Percentiles rank a stretch among this genome's conserved stretches.
Evolutionary conservation across 2,113 vertebrate genomes (phyloP).

Genomic region (Recurvirostra avosetta): DNA sequence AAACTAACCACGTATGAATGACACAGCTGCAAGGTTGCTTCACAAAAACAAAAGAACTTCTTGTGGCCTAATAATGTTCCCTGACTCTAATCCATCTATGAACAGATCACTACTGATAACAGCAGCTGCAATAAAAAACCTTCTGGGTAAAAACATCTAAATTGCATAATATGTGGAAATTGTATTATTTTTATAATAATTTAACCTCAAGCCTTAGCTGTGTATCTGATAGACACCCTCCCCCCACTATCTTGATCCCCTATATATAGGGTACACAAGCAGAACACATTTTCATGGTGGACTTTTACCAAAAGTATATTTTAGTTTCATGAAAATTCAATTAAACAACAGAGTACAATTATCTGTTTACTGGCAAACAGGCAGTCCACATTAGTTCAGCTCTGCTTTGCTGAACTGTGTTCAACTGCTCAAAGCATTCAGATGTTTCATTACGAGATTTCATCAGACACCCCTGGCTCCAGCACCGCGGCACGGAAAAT

Average conservation of each 20-base stretch:
- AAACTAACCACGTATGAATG: neutral
- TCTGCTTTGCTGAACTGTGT: conserved; percentile 18
- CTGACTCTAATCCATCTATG: neutral
- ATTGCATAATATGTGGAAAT: neutral
- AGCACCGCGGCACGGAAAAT: neutral
- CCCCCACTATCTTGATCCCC: neutral
- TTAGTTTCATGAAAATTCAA: conserved; percentile 9
- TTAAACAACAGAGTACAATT: neutral
- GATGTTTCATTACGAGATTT: neutral
- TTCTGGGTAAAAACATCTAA: neutral
- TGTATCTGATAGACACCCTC: neutral
- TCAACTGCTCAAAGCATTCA: conserved; percentile 23
- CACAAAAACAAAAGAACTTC: neutral
- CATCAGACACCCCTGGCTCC: conserved; percentile 10
- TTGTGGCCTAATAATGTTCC: neutral
- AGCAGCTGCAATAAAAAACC: neutral
- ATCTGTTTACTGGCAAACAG: neutral
- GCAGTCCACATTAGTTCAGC: conserved; percentile 9
- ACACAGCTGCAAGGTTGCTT: neutral
- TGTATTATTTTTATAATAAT: neutral
- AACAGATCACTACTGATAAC: neutral
- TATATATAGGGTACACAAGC: neutral
- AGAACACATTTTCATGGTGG: neutral
- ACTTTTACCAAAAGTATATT: neutral
- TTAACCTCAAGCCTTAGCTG: neutral